Evolutionary conservation across 1,140 invertebrate genomes (phyloP).

Genomic region (Drosophila neocordata): DNA sequence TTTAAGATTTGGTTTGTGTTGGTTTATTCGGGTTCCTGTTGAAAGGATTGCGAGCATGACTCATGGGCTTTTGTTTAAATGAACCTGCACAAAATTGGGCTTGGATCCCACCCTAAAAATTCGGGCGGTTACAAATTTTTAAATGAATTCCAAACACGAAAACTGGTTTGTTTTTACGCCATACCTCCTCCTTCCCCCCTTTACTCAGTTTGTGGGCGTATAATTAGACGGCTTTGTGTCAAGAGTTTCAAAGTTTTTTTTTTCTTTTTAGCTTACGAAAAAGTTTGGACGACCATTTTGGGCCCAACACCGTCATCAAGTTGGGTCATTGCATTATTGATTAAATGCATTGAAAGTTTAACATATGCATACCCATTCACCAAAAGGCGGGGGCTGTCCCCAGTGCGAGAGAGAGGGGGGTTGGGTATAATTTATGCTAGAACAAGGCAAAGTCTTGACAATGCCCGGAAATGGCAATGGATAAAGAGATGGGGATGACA

Average conservation of each 20-base stretch:
- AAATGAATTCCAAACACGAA: slow-evolving; percentile 74
- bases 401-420: not conserved
- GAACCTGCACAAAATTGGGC: slow-evolving; percentile 29
- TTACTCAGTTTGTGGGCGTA: slow-evolving; percentile 45
- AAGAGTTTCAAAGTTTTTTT: slow-evolving; percentile 35
- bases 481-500: not conserved
- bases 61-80: slow-evolving; percentile 22
- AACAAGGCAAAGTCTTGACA: slow-evolving; percentile 58
- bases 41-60: slow-evolving; percentile 46
- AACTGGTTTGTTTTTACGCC: slow-evolving; percentile 41
- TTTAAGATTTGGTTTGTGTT: slow-evolving; percentile 37
- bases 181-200: not conserved
- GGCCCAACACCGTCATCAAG: not conserved
- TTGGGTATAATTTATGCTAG: slow-evolving; percentile 62
- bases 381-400: no score
- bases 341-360: slow-evolving; percentile 42
- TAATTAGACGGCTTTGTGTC: slow-evolving; percentile 45
- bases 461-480: slow-evolving; percentile 65
- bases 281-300: slow-evolving; percentile 41
- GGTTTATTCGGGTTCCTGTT: slow-evolving; percentile 26
- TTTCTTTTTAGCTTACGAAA: slow-evolving; percentile 46
- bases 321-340: slow-evolving; percentile 75
- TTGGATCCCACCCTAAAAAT: not conserved
- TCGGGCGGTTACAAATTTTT: slow-evolving; percentile 35
- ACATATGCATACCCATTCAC: slow-evolving; percentile 55